A percentile compares a stretch with the other conserved stretches of the same genome.
Evolutionary conservation across 2,113 vertebrate species (phyloP).

Genomic region (mouse (Mus musculus)): GRCm39 chr9:119552001-119552500

Average conservation of each 20-base stretch:
- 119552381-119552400: background rate
- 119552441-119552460: background rate
- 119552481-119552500: no score
- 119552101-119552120: background rate
- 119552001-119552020: background rate
- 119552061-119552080: background rate
- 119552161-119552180: accelerated
- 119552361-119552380: background rate
- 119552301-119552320: background rate
- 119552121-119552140: background rate
- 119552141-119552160: background rate
- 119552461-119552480: background rate
- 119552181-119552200: accelerated
- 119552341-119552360: background rate
- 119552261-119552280: background rate
- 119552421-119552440: background rate
- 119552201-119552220: background rate
- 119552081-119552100: no score
- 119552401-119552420: background rate
- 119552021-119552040: background rate
- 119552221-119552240: background rate
- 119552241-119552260: background rate
- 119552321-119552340: background rate
- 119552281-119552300: background rate
- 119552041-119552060: background rate